Conservation (phyloP, 2,113 vertebrate species). For the Columbina picui region DNA sequence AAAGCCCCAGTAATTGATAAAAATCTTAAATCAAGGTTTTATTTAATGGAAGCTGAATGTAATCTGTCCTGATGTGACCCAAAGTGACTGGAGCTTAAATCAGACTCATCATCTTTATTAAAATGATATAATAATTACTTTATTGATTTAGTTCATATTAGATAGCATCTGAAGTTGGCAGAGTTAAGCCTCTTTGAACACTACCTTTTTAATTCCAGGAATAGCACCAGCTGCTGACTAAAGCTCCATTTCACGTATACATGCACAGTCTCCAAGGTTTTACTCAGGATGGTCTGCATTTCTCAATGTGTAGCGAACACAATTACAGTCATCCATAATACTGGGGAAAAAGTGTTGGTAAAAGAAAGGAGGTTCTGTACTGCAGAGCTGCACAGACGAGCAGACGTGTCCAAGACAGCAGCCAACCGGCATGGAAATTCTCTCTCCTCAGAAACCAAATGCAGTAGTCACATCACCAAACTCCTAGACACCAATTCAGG, state of each 20-base stretch:
- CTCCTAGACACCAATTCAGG: background rate
- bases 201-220: background rate
- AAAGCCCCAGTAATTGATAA: background rate
- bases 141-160: conserved; percentile 36
- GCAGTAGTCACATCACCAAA: background rate
- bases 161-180: background rate
- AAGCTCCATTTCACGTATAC: rapidly evolving
- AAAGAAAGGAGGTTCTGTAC: background rate
- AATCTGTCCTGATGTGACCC: background rate
- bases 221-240: background rate
- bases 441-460: background rate
- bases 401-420: background rate
- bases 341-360: rapidly evolving
- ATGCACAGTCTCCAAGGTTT: background rate
- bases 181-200: background rate
- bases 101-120: background rate
- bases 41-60: background rate
- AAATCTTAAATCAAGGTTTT: background rate
- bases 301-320: background rate
- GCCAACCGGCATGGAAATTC: background rate
- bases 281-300: background rate
- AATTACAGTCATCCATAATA: background rate
- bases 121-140: conserved; percentile 31
- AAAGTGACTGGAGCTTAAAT: background rate
- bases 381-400: background rate